phyloP scores from a whole-genome alignment of 1,140 invertebrate genomes.

The Bombus consobrinus region DNA sequence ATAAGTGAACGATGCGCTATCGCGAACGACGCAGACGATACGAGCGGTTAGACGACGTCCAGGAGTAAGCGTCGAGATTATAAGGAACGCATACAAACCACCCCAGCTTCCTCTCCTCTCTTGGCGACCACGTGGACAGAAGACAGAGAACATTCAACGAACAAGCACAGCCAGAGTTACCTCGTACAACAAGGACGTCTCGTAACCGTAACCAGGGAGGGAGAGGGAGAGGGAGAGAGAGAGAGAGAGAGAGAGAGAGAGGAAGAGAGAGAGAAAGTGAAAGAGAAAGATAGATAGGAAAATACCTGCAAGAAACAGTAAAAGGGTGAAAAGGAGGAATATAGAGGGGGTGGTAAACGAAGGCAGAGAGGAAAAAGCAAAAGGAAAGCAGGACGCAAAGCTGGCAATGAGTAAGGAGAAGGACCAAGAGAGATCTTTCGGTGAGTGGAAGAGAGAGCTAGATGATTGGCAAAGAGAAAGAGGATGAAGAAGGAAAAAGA shows the following conservation, averaged over 20 bases:
- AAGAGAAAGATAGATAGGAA: neutral
- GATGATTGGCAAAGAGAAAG: neutral
- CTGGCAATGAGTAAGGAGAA: conserved; percentile 28
- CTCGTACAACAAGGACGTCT: neutral
- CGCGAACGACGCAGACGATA: conserved; percentile 28
- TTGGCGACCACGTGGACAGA: neutral
- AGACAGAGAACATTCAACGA: neutral
- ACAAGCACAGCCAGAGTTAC: too few relatives aligned
- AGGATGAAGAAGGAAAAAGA: neutral
- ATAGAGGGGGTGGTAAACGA: neutral
- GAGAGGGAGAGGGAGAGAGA: too few relatives aligned
- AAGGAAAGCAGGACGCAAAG: conserved; percentile 23
- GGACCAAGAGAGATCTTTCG: neutral
- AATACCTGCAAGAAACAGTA: conserved; percentile 1
- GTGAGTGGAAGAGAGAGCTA: neutral
- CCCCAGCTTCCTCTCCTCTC: neutral
- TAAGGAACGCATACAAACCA: conserved; percentile 35
- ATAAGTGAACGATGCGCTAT: conserved; percentile 8
- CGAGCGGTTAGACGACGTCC: conserved; percentile 45
- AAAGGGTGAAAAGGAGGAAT: neutral
- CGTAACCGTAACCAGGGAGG: neutral
- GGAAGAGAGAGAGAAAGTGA: neutral
- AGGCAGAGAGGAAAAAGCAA: conserved; percentile 29
- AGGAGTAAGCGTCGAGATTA: conserved; percentile 50
- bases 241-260: neutral